Conservation (phyloP, 2,797 vertebrate species). For the Etheostoma nigrum region DNA sequence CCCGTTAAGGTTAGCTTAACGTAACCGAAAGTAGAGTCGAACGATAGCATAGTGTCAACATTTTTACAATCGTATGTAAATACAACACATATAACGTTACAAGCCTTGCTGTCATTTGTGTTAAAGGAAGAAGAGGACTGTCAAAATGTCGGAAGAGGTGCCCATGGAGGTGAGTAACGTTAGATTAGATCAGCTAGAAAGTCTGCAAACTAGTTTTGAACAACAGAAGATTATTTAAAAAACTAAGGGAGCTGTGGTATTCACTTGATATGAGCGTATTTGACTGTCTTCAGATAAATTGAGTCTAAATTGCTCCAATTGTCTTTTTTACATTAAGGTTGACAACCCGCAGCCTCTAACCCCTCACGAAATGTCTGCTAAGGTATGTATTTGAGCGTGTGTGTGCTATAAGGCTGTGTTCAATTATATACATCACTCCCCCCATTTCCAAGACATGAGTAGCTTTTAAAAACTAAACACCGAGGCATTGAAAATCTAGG, state of each 20-base stretch:
- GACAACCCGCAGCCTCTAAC: rapidly evolving
- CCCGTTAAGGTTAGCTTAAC: neutral
- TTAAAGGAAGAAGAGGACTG: conserved; percentile 10
- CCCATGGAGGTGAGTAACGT: conserved; percentile 13
- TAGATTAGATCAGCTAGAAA: neutral
- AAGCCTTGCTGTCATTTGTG: neutral
- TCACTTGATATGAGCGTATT: neutral
- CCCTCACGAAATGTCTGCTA: rapidly evolving
- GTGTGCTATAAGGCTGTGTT: neutral
- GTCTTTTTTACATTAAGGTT: neutral
- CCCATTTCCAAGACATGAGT: neutral
- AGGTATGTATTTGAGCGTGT: conserved; percentile 1
- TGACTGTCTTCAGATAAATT: neutral
- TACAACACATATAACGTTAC: too few species aligned
- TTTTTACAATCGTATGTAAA: neutral
- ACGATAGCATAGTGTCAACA: neutral
- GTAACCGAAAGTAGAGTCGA: conserved; percentile 17
- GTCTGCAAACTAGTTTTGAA: neutral
- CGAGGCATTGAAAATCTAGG: neutral
- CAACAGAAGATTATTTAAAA: neutral
- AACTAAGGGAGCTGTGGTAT: neutral
- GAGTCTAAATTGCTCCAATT: neutral
- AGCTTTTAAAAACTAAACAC: neutral
- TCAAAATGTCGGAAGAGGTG: neutral
- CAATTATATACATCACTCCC: too few species aligned